Base-by-base conservation (phyloP, 2,888 invertebrate species). In the Polietes domitor region DNA sequence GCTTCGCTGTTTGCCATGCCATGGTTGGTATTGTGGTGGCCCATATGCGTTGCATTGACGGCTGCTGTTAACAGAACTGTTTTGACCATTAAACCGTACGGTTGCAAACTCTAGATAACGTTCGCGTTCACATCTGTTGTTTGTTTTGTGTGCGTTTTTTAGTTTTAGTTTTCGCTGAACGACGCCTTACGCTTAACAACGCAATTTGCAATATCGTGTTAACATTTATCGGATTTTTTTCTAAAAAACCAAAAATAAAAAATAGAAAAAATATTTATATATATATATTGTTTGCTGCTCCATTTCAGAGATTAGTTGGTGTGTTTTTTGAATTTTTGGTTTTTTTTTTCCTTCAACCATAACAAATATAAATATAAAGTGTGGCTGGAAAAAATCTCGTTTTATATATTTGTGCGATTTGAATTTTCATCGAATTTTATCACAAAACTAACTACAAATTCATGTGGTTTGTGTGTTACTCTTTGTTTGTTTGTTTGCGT, bases 11-110 rank as follows among this genome's bases (percentile, higher is more conserved):
- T 50, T 50, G n/a, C n/a, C n/a, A n/a, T 17, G 50, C 50, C 19
- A 55, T n/a, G 53, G 61, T 55, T 63, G 43, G 65, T 83, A 15
- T 78, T 63, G 37, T 37, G 61, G 78, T 81, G 81, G 84, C 84
- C 78, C 78, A 84, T 84, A 84, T 81, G 78, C 55, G 79, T 81
- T 84, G 84, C 80, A 81, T 43, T 80, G 50, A 72, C 47, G 75
- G 78, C 84, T 85, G 86, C 85, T 87, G 83, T 85, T 87, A 83
- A 85, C 87, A 87, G 87, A 87, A 87, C 82, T 86, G 87, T 87
- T 86, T 85, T 87, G 87, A 87, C 86, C 87, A 86, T 86, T 86
- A 85, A 87, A 83, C 85, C 86, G 86, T 85, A 81, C 86, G 87
- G 87, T 87, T 87, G 87, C 79, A 79, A 74, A 83, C 73, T 79